Evolutionary conservation across 2,888 invertebrate species (phyloP), one percentile per base, ranked within the genome.

Genomic region (Allophyes oxyacanthae): DNA sequence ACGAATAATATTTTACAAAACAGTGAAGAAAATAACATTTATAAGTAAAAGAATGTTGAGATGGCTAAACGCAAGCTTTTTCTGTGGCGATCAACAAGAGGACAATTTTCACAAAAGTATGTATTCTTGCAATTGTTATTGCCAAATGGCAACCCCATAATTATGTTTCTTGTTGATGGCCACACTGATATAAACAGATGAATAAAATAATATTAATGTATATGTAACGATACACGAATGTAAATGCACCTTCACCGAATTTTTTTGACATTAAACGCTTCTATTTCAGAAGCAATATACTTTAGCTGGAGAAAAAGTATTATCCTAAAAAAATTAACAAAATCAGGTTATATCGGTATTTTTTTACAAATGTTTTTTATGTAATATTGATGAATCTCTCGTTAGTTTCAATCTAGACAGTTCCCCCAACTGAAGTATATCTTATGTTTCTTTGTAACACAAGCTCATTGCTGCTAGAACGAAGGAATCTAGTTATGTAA

Each of bases 181-280:
- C 60, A 54, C 54, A 43, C 20, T 42, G 11, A 33, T 9, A 44
- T 68, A 52, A 62, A 51, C 45, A 40, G 41, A 36, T 65, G 50
- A 55, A 45, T 56, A 64, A 67, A 70, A 58, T 70, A 43, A 54
- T 48, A 67, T 53, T 64, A 68, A 55, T 75, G 59, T 64, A 74
- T 40, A 42, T 64, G 65, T 60, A 64, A 56, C 61, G 60, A 73
- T 64, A 71, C 60, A 75, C 57, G 64, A 76, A 77, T 82, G 81
- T 91, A 91, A 91, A 91, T 91, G 90, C 91, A 90, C 91, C 91
- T 86, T 85, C 90, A 91, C 90, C 90, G 79, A 77, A 30, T 73
- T 68, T 76, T 20, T 66, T 76, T 54, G 75, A 80, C 60, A 64
- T 61, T 65, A 79, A 78, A 77, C 76, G 74, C 54, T 68, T 72